phyloP scores from a whole-genome alignment of 2,113 vertebrate genomes.

The Nycticebus coucang region DNA sequence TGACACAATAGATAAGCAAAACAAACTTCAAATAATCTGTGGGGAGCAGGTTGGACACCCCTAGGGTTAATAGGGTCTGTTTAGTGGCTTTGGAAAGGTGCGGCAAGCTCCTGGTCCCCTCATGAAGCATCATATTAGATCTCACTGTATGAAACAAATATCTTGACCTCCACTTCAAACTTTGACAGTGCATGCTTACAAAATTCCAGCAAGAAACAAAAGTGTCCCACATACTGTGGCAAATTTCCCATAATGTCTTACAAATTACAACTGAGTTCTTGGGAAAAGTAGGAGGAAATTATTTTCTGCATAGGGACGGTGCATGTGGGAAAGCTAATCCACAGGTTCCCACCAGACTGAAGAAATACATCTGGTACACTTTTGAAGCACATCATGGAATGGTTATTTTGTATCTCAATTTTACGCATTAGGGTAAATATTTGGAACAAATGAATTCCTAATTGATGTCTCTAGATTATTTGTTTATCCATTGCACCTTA shows the following conservation, averaged over 20 bases:
- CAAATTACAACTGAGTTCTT: conserved; percentile 83
- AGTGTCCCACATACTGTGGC: conserved; percentile 82
- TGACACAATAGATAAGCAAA: too few relatives aligned
- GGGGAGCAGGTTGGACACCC: too few relatives aligned
- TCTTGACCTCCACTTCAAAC: conserved; percentile 70
- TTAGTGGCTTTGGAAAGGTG: conserved; percentile 72
- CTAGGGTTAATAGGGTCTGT: conserved; percentile 37
- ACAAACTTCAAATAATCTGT: too few relatives aligned
- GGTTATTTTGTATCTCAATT: conserved; percentile 73
- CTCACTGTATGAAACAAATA: conserved; percentile 74
- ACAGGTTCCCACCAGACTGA: conserved; percentile 80
- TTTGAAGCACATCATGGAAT: conserved; percentile 78
- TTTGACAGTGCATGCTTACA: conserved; percentile 71
- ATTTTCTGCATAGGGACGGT: conserved; percentile 82
- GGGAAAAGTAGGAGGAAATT: conserved; percentile 85
- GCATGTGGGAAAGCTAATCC: conserved; percentile 81
- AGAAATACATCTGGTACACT: conserved; percentile 76
- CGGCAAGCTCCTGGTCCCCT: conserved; percentile 63
- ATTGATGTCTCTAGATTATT: conserved; percentile 38
- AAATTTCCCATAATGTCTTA: conserved; percentile 83
- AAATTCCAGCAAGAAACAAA: conserved; percentile 75
- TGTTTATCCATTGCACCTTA: conserved; percentile 31
- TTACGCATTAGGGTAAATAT: conserved; percentile 74
- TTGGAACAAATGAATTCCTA: conserved; percentile 68
- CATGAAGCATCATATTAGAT: conserved; percentile 66